Evolutionary conservation across 2,113 vertebrate species (phyloP), one percentile per base, ranked within the genome.

Genomic region (Onychorhynchus coronatus): DNA sequence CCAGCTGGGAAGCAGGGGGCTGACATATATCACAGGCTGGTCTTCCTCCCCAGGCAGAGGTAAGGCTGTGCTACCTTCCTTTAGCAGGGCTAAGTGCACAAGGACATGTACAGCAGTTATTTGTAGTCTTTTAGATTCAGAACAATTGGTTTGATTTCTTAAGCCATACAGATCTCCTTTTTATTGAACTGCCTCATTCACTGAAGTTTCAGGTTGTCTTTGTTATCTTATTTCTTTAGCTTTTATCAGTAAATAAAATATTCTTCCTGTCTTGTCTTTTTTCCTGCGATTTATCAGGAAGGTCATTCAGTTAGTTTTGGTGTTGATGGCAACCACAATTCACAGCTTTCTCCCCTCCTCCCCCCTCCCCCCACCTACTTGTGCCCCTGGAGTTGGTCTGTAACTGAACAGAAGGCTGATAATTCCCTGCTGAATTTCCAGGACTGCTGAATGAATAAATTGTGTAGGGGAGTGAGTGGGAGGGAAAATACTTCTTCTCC

Each of bases 381-480:
- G 14, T 79, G 82, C 79, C 78, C 49, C 25, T 93, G 62, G 84
- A 85, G 81, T 63, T 85, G 61, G 3, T 83, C 49, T 84, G 31
- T 58, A 28, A 52, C 71, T 91, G 88, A 95, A 93, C 79, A 94
- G 93, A 86, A 97, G 63, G 88, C 47, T 93, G 68, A 42, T 66
- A 93, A 94, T 83, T 95, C 92, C 90, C 88, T 56, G 27, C 35
- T 63, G 93, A 83, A 83, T 96, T 94, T 93, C 85, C 55, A 78
- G 76, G 50, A 74, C 72, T 88, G 72, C 71, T 95, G 88, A 86
- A 85, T 90, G 88, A 93, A 93, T 96, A 95, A 80, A 90, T 74
- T 88, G 70, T 74, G 47, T 62, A 80, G 33, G 8, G 27, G 23
- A 82, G 87, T 63, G 80, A 72, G 62, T 90, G 39, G 83, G 85